These are phyloP conservation scores for Nannoperca australis DNA, from an alignment of 2,797 vertebrate genomes.

Conservation along the genomic window DNA sequence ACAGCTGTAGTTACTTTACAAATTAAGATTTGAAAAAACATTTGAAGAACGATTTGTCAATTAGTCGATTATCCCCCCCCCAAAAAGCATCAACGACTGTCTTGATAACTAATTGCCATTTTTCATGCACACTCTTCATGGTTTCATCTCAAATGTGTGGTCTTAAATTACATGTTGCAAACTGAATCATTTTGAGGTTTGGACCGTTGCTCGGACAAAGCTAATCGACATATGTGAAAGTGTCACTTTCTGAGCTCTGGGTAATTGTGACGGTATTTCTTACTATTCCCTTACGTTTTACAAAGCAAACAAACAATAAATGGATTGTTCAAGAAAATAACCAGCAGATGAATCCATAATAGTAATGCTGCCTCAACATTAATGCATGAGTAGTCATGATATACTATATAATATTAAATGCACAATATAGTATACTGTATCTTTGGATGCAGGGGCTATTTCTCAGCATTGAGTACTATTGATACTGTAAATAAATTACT, in stretches of 20 bases:
- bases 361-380: not conserved
- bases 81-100: not conserved
- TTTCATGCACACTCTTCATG: not conserved
- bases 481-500: not conserved
- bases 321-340: not conserved
- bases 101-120: too few species aligned
- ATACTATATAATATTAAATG: not conserved
- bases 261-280: not conserved
- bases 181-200: not conserved
- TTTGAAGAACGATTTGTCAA: not conserved
- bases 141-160: not conserved
- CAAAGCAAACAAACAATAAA: not conserved
- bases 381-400: not conserved
- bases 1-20: not conserved
- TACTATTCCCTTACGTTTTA: not conserved
- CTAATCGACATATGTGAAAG: not conserved
- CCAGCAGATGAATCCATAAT: not conserved
- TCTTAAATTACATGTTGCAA: not conserved
- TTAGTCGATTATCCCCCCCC: too few species aligned
- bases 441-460: too few species aligned
- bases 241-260: not conserved
- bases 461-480: not conserved
- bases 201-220: not conserved
- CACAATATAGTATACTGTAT: not conserved
- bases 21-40: too few species aligned